phyloP scores from a whole-genome alignment of 2,113 vertebrate genomes.

The Tragelaphus scriptus region DNA sequence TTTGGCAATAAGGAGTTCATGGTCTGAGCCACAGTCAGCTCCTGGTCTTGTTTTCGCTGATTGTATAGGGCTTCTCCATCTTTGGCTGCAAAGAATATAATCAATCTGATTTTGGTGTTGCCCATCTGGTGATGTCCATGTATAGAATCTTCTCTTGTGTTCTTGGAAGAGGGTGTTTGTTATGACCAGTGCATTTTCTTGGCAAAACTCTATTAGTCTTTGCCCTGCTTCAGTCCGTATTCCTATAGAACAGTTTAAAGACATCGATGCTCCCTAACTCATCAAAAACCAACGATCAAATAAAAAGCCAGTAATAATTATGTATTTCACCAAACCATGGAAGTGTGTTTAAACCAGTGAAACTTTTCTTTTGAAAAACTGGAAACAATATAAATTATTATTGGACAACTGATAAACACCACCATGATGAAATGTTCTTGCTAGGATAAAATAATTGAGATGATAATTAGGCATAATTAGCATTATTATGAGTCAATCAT shows the following conservation, averaged over 20 bases:
- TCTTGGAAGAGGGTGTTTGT: too few relatives aligned
- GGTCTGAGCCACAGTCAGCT: too few relatives aligned
- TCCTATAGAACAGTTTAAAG: not conserved
- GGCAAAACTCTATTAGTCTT: too few relatives aligned
- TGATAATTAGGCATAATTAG: conserved; percentile 71
- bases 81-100: too few relatives aligned
- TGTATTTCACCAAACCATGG: not conserved
- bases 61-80: too few relatives aligned
- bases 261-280: not conserved
- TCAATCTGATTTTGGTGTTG: too few relatives aligned
- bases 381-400: conserved; percentile 61
- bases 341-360: conserved; percentile 21
- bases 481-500: conserved; percentile 66
- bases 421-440: conserved; percentile 50
- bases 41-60: too few relatives aligned
- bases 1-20: too few relatives aligned
- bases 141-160: too few relatives aligned
- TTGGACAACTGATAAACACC: conserved; percentile 62
- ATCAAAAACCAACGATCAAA: not conserved
- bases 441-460: conserved; percentile 63
- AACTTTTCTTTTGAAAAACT: conserved; percentile 53
- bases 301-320: conserved; percentile 42
- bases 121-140: too few relatives aligned
- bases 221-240: not conserved
- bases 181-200: too few relatives aligned